Percentiles rank a stretch among this genome's conserved stretches.
phyloP scores from a whole-genome alignment of 2,888 invertebrate species.

The Melangyna quadrimaculata region DNA sequence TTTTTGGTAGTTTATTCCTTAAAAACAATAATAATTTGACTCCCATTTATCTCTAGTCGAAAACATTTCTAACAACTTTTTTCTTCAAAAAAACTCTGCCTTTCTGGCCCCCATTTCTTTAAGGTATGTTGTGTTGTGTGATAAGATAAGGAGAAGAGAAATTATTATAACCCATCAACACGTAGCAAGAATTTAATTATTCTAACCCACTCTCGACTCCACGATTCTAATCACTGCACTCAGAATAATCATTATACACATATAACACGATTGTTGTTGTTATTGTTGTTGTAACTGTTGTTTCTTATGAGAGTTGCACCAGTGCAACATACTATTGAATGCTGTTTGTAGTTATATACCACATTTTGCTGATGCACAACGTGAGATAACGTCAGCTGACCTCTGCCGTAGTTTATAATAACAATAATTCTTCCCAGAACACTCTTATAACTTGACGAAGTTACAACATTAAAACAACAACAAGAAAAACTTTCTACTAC shows the following conservation, averaged over 20 bases:
- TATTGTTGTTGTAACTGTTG: not conserved
- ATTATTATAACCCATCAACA: slow-evolving; percentile 45
- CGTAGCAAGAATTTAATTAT: slow-evolving; percentile 64
- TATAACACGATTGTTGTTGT: not conserved
- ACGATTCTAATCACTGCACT: slow-evolving; percentile 51
- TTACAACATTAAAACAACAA: slow-evolving; percentile 10
- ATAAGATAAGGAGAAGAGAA: slow-evolving; percentile 4
- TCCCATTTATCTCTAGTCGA: not conserved
- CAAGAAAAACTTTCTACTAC: slow-evolving; percentile 16
- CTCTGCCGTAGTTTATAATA: slow-evolving; percentile 42
- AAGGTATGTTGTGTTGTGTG: not conserved
- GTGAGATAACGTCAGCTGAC: slow-evolving; percentile 64
- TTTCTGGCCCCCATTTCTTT: not conserved
- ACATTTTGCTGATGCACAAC: slow-evolving; percentile 38
- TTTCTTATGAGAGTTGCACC: not conserved
- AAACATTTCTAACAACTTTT: not conserved
- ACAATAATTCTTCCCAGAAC: slow-evolving; percentile 37
- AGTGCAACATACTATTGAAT: not conserved
- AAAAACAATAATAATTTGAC: not conserved
- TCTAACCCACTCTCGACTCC: slow-evolving; percentile 54
- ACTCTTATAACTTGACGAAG: slow-evolving; percentile 9
- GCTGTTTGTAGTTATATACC: not conserved
- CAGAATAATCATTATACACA: slow-evolving; percentile 49
- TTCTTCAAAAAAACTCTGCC: not conserved
- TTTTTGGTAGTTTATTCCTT: not conserved